Evolutionary conservation across 2,888 invertebrate species (phyloP).

Genomic region (Athalia cordata): DNA sequence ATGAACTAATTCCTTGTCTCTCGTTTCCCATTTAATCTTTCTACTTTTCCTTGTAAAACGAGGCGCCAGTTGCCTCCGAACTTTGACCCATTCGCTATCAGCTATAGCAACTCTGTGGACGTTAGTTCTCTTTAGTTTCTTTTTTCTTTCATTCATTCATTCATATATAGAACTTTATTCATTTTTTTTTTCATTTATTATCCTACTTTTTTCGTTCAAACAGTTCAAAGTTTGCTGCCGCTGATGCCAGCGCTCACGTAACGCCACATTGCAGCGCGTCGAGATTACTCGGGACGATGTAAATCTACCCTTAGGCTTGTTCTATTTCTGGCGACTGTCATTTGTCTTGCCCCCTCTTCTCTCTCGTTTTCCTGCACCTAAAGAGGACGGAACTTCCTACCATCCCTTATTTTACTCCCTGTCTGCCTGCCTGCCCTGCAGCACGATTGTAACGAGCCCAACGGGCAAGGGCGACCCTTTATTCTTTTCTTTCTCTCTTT

Average conservation of each 20-base stretch:
- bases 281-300: constrained; percentile 21
- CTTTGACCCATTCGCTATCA: neutral
- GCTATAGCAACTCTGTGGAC: neutral
- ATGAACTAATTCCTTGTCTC: too few species aligned
- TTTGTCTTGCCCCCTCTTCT: constrained; percentile 11
- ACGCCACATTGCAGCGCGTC: neutral
- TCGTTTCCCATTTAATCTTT: too few species aligned
- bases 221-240: constrained; percentile 17
- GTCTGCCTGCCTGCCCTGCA: too few species aligned
- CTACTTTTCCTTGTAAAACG: too few species aligned
- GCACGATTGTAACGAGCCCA: too few species aligned
- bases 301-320: constrained; percentile 18
- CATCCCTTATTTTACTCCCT: neutral
- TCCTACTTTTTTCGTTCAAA: constrained; percentile 4
- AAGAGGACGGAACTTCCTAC: neutral
- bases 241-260: neutral
- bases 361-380: neutral
- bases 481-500: too few species aligned
- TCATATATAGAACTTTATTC: neutral
- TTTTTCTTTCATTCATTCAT: neutral
- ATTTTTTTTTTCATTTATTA: constrained; percentile 26
- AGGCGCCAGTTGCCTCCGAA: neutral
- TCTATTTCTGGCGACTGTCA: neutral
- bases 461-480: too few species aligned
- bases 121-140: neutral